Evolutionary conservation across 2,113 vertebrate genomes (phyloP).

Genomic region (Guaruba guarouba): DNA sequence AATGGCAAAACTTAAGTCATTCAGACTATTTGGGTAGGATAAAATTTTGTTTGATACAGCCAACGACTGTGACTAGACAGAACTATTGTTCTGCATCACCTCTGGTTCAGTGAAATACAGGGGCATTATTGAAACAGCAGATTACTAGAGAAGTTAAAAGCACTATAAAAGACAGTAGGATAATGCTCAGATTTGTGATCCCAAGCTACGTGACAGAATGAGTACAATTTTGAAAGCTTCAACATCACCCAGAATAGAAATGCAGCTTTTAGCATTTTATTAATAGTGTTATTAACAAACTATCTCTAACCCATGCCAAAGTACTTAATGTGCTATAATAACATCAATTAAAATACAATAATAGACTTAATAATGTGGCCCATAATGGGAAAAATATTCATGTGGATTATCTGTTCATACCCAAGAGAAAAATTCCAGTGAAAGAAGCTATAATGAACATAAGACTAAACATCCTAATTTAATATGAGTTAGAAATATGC

Average conservation of each 20-base stretch:
- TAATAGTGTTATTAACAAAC: constrained; percentile 45
- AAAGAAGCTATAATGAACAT: background rate
- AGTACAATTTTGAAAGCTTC: constrained; percentile 46
- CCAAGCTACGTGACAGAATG: constrained; percentile 39
- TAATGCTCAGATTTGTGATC: constrained; percentile 36
- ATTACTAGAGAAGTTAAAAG: constrained; percentile 39
- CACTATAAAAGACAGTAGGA: background rate
- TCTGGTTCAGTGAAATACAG: background rate
- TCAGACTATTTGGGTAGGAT: background rate
- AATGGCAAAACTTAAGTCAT: background rate
- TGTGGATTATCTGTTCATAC: constrained; percentile 34
- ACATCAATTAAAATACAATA: constrained; percentile 48
- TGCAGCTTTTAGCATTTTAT: background rate
- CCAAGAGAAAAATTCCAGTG: constrained; percentile 31
- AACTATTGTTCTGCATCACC: background rate
- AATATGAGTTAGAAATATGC: background rate
- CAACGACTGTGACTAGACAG: background rate
- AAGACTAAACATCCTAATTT: background rate
- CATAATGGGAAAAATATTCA: constrained; percentile 35
- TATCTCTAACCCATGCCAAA: constrained; percentile 4
- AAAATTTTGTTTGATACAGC: background rate
- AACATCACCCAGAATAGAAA: constrained; percentile 14
- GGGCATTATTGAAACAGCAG: constrained; percentile 23
- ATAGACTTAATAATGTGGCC: constrained; percentile 19
- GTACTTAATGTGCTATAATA: constrained; percentile 31